phyloP scores from a whole-genome alignment of 1,140 invertebrate species.

The Drosophila melanogaster region Release_6_plus_ISO1_MT NC_004354.4:11016501-11017000 shows the following conservation, averaged over 20 bases:
- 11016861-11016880: neutral
- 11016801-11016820: neutral
- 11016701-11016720: conserved; percentile 4
- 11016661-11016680: conserved; percentile 4
- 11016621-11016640: neutral
- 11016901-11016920: neutral
- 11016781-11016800: neutral
- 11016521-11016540: neutral
- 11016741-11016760: conserved; percentile 25
- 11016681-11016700: conserved; percentile 25
- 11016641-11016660: conserved; percentile 4
- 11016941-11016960: no score
- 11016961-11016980: no score
- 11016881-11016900: neutral
- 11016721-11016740: conserved; percentile 38
- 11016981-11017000: no score
- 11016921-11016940: neutral
- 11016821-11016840: neutral
- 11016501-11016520: neutral
- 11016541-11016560: neutral
- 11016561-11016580: conserved; percentile 55
- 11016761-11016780: conserved; percentile 18
- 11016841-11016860: neutral
- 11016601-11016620: conserved; percentile 54
- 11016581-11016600: conserved; percentile 70